A percentile compares a stretch with the other conserved stretches of the same genome.
phyloP scores from a whole-genome alignment of 2,113 vertebrate genomes.

The Procavia capensis region DNA sequence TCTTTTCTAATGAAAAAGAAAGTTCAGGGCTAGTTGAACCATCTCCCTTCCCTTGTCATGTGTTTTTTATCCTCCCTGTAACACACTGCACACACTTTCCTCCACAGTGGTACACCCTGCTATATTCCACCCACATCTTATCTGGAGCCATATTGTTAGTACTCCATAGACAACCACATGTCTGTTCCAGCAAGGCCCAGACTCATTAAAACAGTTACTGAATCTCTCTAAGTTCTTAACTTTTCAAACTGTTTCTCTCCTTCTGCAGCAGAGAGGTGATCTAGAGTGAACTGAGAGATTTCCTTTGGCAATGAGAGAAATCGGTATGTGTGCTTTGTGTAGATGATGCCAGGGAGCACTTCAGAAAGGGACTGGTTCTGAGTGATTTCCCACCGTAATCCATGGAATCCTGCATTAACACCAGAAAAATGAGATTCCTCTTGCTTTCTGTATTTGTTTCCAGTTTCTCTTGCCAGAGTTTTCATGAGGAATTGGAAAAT shows the following conservation, averaged over 20 bases:
- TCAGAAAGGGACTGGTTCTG: neutral
- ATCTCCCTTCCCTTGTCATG: neutral
- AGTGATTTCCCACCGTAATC: neutral
- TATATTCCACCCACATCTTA: neutral
- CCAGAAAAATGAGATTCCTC: neutral
- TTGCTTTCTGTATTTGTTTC: neutral
- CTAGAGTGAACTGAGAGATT: neutral
- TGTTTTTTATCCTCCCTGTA: conserved; percentile 14
- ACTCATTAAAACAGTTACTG: conserved; percentile 22
- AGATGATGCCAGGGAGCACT: neutral
- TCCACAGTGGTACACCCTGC: neutral
- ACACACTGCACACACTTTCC: neutral
- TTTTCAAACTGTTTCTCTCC: conserved; percentile 11
- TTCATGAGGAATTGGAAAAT: conserved; percentile 43
- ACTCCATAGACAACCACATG: neutral
- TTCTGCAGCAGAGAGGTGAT: neutral
- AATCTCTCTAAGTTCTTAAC: neutral
- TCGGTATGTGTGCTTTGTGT: no score
- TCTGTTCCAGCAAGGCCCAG: neutral
- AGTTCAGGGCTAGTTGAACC: conserved; percentile 10
- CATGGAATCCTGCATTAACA: neutral
- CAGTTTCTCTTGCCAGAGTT: neutral
- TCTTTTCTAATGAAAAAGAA: conserved; percentile 33
- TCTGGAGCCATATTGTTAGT: neutral
- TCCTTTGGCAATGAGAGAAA: neutral